phyloP scores from a whole-genome alignment of 1,140 invertebrate genomes.

The Aricia agestis region DNA sequence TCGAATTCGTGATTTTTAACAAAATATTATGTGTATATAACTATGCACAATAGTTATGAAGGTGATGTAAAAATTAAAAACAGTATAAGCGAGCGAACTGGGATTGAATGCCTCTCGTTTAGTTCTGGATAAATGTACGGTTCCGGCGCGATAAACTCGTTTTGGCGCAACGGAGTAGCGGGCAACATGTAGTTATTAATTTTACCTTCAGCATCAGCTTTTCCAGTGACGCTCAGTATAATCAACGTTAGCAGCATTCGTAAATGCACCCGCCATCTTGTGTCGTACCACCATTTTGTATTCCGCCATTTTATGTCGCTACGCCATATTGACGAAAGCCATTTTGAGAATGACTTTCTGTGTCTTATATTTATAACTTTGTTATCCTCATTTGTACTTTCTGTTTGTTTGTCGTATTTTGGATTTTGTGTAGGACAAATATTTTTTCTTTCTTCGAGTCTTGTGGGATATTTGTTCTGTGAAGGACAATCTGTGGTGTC shows the following conservation, averaged over 20 bases:
- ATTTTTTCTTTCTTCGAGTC: constrained; percentile 27
- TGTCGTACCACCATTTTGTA: constrained; percentile 33
- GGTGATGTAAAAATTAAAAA: no score
- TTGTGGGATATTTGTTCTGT: not conserved
- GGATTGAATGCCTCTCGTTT: no score
- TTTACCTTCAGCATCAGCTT: constrained; percentile 50
- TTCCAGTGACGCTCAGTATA: constrained; percentile 52
- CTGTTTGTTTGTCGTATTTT: not conserved
- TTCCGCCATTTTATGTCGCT: constrained; percentile 17
- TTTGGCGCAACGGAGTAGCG: no score
- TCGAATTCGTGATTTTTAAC: no score
- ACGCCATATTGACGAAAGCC: constrained; percentile 23
- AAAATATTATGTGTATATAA: no score
- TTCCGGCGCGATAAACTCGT: no score
- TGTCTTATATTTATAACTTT: not conserved
- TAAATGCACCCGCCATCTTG: constrained; percentile 49
- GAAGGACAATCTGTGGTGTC: constrained; percentile 8
- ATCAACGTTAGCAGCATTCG: constrained; percentile 51
- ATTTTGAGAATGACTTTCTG: constrained; percentile 23
- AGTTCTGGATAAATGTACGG: no score
- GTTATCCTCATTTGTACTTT: not conserved
- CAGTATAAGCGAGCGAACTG: no score
- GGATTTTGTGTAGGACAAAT: not conserved
- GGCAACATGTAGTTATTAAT: no score
- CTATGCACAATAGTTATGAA: no score